Base-by-base conservation (phyloP, 2,888 invertebrate genomes). In the Callinectes sapidus region DNA sequence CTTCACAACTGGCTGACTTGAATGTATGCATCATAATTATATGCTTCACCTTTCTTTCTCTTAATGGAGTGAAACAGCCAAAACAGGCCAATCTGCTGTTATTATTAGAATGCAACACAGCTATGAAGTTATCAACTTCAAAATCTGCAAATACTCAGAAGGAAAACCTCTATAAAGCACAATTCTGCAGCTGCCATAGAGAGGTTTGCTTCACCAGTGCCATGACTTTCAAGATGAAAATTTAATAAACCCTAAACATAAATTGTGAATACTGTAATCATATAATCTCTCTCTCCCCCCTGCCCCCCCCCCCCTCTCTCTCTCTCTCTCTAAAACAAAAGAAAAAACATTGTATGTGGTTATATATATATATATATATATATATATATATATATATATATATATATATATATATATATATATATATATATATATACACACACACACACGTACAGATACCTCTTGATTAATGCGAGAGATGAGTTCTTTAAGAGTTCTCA, bases 1-100 rank as follows among this genome's bases (percentile, higher is more conserved):
- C n/a, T 71, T 71, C 28, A 71, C n/a, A n/a, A n/a, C 61, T 61
- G 32, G 55, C 32, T 35, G 32, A 5, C 32, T 32, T 55, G 55
- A 32, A 10, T 61, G 35, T 55, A 88, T 32, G 88, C 23, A 54
- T 55, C 61, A 61, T 35, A 55, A 55, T 35, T 28, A n/a, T 55
- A 88, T 32, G 32, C 88, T 54, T 54, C 87, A 42, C n/a, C 87
- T 54, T 48, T n/a, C 87, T 87, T 54, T 48, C 87, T 87, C 48
- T 54, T 28, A 28, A 23, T n/a, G 23, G 28, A 87, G n/a, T 87
- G 28, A 87, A 87, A 42, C 10, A 71, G 71, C 23, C 28, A 28
- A 71, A 28, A 61, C 61, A 61, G 13, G 13, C 28, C 71, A 71
- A 28, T 28, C 13, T 71, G 71, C 71, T 28, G 28, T n/a, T 71